Percentiles rank a stretch among this genome's conserved stretches.
These are phyloP conservation scores for Syrrhaptes paradoxus DNA, from an alignment of 2,113 vertebrate genomes.

Conservation along the genomic window DNA sequence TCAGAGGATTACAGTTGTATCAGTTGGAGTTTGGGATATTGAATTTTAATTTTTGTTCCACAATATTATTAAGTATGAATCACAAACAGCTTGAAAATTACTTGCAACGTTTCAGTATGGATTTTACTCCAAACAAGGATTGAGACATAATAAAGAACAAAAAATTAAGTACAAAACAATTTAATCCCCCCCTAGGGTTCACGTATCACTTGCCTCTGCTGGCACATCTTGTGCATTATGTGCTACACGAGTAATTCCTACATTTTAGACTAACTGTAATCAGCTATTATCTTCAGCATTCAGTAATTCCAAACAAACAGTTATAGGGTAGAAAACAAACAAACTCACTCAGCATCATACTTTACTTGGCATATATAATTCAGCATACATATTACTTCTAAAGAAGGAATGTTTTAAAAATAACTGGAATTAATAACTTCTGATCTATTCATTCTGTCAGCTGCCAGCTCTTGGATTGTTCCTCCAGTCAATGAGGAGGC, in stretches of 20 bases:
- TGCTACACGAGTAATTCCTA: neutral
- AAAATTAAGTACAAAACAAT: neutral
- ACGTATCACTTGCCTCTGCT: neutral
- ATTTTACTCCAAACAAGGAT: neutral
- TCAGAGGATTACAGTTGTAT: neutral
- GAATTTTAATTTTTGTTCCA: neutral
- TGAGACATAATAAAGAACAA: neutral
- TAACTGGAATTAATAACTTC: neutral
- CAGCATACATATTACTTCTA: neutral
- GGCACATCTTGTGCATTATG: rapidly evolving
- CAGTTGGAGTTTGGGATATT: neutral
- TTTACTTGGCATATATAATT: neutral
- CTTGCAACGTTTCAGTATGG: neutral
- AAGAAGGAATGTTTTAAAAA: neutral
- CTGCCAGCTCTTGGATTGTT: neutral
- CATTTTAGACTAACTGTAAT: neutral
- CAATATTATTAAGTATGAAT: neutral
- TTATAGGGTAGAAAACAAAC: neutral
- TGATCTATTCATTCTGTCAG: neutral
- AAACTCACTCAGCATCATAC: neutral
- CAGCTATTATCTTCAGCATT: neutral
- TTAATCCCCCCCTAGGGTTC: neutral
- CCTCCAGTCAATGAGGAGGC: neutral
- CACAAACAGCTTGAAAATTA: neutral
- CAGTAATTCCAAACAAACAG: neutral